Evolutionary conservation across 2,888 invertebrate species (phyloP), one percentile per base, ranked within the genome.

Genomic region (Andrena dorsata): DNA sequence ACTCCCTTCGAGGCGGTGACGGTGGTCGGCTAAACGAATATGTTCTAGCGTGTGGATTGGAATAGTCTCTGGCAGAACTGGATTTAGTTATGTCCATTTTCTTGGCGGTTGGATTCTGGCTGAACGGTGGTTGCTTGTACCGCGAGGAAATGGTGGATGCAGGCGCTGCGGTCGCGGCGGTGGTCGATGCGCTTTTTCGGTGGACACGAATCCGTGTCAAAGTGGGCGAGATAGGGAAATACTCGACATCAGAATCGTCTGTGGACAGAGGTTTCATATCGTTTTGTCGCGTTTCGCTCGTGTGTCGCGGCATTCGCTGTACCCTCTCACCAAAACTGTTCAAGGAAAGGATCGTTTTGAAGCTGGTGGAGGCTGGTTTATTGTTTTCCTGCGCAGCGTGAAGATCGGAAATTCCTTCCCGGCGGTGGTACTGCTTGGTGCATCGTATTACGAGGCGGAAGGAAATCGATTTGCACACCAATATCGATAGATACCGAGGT

Each of bases 221-320:
- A 87, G 97, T 97, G 66, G 97, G 96, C 85, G 97, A 96, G 91
- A 97, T 96, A 92, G 97, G 97, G 94, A 97, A 96, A 94, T 97
- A 97, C 95, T 97, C 97, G 93, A 97, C 96, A 94, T 96, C 96
- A 91, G 96, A 95, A 92, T 96, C 96, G 95, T 97, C 97, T 97
- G 96, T 94, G 96, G 95, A 96, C 92, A 93, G 84, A 92, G 90
- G 87, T 86, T 82, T 78, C 58, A 75, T 75, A 74, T 86, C 83
- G 28, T 82, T 75, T 56, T 82, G 30, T 85, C 79, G 84, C 76
- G 71, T 79, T 79, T 84, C 73, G 72, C 76, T 73, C 76, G 79
- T 81, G 81, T 83, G 79, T 84, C 74, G 84, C 85, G 84, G 79
- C 76, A 81, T 83, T 81, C 35, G 16, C 68, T 71, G 76, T 47